These are phyloP conservation scores for Papilio xuthus DNA, from an alignment of 1,140 invertebrate species.

Conservation along the genomic window DNA sequence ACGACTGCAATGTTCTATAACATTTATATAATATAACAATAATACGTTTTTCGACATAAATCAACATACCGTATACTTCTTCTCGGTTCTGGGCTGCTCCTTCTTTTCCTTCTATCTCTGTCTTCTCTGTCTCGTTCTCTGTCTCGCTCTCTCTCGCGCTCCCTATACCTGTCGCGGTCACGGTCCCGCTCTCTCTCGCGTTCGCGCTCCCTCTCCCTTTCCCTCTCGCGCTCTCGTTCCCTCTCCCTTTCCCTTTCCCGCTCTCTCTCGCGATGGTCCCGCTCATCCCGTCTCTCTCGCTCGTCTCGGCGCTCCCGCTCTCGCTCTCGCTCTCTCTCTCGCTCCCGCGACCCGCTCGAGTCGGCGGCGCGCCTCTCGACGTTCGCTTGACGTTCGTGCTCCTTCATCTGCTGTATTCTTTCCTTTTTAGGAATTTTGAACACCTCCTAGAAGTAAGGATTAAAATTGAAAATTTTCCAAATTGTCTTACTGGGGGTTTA, in stretches of 20 bases:
- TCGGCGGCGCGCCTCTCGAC: constrained; percentile 73
- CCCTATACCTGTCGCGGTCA: constrained; percentile 47
- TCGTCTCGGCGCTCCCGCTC: constrained; percentile 60
- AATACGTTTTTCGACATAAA: not conserved
- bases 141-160: constrained; percentile 62
- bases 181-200: constrained; percentile 56
- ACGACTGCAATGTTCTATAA: not conserved
- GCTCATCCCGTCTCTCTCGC: constrained; percentile 55
- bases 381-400: constrained; percentile 93
- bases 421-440: constrained; percentile 98
- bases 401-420: constrained; percentile 95
- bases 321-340: constrained; percentile 56
- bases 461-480: not conserved
- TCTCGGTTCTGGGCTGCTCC: constrained; percentile 69
- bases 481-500: not conserved
- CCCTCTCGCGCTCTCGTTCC: constrained; percentile 57
- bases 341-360: constrained; percentile 69
- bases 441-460: constrained; percentile 78
- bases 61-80: constrained; percentile 68
- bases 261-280: constrained; percentile 53
- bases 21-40: no score
- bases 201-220: constrained; percentile 58
- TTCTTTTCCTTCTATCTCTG: constrained; percentile 76
- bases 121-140: constrained; percentile 54
- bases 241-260: constrained; percentile 62